phyloP scores from a whole-genome alignment of 2,888 invertebrate species.

The Netelia fuscicornis region DNA sequence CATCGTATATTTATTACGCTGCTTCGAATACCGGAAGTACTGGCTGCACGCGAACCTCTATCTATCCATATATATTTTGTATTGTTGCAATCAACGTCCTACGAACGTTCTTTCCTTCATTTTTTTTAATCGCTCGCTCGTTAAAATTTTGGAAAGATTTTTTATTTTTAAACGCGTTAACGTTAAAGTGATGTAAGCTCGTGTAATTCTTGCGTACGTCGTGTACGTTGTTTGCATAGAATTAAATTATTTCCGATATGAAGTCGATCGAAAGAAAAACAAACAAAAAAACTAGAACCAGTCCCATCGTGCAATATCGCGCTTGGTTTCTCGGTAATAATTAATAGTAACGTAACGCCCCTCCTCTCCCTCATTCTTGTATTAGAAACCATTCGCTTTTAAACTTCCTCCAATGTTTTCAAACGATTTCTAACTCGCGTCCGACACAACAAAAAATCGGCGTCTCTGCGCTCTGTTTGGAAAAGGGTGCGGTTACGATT shows the following conservation, averaged over 20 bases:
- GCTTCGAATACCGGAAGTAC: conserved; percentile 49
- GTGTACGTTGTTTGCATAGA: background rate
- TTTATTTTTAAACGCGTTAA: background rate
- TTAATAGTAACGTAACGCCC: no score
- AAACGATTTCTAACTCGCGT: background rate
- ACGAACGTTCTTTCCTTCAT: background rate
- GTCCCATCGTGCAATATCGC: background rate
- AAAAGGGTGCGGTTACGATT: conserved; percentile 9
- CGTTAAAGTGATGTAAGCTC: background rate
- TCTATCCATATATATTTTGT: background rate
- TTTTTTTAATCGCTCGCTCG: background rate
- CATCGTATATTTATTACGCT: conserved; percentile 38
- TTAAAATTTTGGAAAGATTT: background rate
- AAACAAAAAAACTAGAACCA: background rate
- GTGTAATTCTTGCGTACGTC: background rate
- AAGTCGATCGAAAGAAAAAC: background rate
- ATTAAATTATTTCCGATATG: background rate
- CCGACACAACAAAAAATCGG: background rate
- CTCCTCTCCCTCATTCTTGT: no score
- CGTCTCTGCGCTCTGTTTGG: background rate
- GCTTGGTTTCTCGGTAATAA: background rate
- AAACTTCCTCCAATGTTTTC: background rate
- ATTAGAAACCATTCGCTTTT: background rate
- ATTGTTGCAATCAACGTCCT: background rate
- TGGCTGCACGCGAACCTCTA: conserved; percentile 53